A percentile compares a stretch with the other conserved stretches of the same genome.
These are phyloP conservation scores for Drosophila sucinea DNA, from an alignment of 1,140 invertebrate genomes.

Conservation along the genomic window DNA sequence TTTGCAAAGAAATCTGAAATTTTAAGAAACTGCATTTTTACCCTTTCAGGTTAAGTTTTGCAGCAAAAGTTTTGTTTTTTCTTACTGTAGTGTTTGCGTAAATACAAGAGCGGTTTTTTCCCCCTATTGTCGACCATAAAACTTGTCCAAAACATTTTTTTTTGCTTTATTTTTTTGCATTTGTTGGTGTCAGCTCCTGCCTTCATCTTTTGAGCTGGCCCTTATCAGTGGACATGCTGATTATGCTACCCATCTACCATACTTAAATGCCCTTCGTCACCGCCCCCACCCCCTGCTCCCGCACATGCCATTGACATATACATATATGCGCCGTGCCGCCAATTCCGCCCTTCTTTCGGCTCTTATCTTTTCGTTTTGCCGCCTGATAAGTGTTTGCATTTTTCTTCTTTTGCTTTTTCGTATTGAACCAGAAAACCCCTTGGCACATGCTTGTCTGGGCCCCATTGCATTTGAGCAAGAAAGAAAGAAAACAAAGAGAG, in stretches of 20 bases:
- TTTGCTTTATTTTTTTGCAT: neutral
- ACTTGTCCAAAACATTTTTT: slow-evolving; percentile 1
- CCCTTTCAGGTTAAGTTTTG: neutral
- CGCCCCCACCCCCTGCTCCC: neutral
- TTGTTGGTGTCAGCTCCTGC: neutral
- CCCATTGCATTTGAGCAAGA: slow-evolving; percentile 8
- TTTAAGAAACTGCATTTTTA: too few relatives aligned
- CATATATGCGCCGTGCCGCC: neutral
- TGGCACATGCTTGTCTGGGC: slow-evolving; percentile 13
- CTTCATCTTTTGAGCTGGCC: slow-evolving; percentile 1
- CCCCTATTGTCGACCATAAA: neutral
- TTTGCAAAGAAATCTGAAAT: too few relatives aligned
- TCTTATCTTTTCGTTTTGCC: slow-evolving; percentile 11
- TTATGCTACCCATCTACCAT: slow-evolving; percentile 2
- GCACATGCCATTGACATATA: neutral
- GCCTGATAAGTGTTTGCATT: slow-evolving; percentile 70
- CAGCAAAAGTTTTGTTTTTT: neutral
- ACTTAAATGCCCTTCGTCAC: slow-evolving; percentile 4
- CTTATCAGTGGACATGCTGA: slow-evolving; percentile 9
- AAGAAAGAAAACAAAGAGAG: neutral
- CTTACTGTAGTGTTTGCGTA: neutral
- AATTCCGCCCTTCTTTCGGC: slow-evolving; percentile 5
- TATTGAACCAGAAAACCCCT: slow-evolving; percentile 13
- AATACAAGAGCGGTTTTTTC: neutral
- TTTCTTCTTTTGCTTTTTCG: slow-evolving; percentile 30